phyloP scores from a whole-genome alignment of 2,888 invertebrate genomes.

The Crepidodera aurea region DNA sequence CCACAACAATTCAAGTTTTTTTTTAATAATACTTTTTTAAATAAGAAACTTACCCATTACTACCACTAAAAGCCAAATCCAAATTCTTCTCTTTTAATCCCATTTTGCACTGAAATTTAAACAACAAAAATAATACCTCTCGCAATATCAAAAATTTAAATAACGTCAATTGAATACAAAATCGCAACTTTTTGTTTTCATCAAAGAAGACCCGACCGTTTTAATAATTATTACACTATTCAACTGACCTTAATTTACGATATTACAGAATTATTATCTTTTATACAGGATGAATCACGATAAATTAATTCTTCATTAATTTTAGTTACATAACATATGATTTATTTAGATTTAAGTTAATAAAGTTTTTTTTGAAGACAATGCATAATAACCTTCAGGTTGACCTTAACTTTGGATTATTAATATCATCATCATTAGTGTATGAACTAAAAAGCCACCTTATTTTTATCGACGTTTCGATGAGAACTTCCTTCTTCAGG shows the following conservation, averaged over 20 bases:
- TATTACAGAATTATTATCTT: conserved; percentile 12
- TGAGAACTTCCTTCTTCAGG: too few relatives aligned
- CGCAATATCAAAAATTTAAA: not conserved
- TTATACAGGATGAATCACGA: not conserved
- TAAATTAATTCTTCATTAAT: not conserved
- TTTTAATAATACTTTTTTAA: too few relatives aligned
- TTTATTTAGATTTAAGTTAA: too few relatives aligned
- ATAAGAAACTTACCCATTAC: conserved; percentile 7
- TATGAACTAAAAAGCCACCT: too few relatives aligned
- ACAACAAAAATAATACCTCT: not conserved
- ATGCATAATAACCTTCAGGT: too few relatives aligned
- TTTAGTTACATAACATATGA: too few relatives aligned
- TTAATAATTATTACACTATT: conserved; percentile 12
- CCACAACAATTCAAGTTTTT: too few relatives aligned
- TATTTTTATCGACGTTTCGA: too few relatives aligned
- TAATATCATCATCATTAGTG: too few relatives aligned
- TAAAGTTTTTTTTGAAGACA: too few relatives aligned
- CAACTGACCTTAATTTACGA: conserved; percentile 12
- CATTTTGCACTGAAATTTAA: not conserved
- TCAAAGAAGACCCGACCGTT: not conserved
- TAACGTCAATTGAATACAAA: not conserved
- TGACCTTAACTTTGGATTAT: too few relatives aligned
- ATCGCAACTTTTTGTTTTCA: not conserved
- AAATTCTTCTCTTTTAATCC: conserved; percentile 10
- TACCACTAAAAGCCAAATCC: not conserved